Percentiles rank a stretch among this genome's conserved stretches.
Conservation (phyloP, 2,113 vertebrate genomes). For the Athene noctua region DNA sequence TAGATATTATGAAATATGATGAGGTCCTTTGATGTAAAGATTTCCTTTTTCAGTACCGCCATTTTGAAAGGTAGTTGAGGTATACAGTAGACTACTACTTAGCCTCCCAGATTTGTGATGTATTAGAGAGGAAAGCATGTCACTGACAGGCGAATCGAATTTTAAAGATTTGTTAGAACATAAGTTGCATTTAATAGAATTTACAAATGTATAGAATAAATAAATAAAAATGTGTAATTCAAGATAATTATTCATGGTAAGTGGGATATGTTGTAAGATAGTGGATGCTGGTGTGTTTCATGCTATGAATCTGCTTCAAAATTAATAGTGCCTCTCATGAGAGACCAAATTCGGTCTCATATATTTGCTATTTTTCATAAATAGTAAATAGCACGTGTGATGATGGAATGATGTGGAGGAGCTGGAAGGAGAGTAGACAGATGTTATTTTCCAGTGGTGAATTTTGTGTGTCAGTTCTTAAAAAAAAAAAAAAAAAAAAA, state of each 20-base stretch:
- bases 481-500: background rate
- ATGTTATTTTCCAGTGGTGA: background rate
- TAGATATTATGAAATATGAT: background rate
- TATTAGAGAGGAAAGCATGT: background rate
- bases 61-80: background rate
- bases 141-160: background rate
- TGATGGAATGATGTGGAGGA: background rate
- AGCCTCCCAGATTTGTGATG: background rate
- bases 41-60: background rate
- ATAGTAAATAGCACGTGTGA: background rate
- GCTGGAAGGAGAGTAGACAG: background rate
- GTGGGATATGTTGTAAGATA: background rate
- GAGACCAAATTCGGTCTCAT: background rate
- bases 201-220: background rate
- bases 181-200: background rate
- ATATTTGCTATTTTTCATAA: background rate
- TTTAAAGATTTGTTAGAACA: background rate
- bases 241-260: background rate
- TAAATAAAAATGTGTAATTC: background rate
- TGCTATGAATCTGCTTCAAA: background rate
- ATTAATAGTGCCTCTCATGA: background rate
- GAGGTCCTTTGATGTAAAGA: background rate
- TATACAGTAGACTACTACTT: background rate
- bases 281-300: background rate
- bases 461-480: background rate